phyloP scores from a whole-genome alignment of 2,113 vertebrate species.

The Rhea pennata region DNA sequence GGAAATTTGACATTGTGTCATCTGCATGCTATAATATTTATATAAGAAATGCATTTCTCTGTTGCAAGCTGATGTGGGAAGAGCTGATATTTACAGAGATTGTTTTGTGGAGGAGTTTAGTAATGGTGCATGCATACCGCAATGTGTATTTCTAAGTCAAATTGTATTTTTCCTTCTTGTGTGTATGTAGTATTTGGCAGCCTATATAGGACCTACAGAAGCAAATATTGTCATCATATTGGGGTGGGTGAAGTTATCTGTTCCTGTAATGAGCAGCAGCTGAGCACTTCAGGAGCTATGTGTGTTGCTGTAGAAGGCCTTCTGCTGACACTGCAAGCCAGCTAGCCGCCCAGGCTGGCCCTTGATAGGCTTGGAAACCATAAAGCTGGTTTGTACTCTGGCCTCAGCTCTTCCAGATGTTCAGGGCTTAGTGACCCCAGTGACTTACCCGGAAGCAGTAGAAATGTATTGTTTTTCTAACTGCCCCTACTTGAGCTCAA shows the following conservation, averaged over 20 bases:
- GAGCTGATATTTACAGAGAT: not conserved
- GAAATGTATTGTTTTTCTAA: not conserved
- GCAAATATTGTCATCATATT: not conserved
- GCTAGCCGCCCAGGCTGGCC: not conserved
- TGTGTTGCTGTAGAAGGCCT: not conserved
- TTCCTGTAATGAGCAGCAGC: not conserved
- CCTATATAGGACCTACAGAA: not conserved
- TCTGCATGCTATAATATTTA: not conserved
- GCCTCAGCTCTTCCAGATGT: not conserved
- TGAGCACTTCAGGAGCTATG: not conserved
- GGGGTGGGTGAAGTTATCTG: not conserved
- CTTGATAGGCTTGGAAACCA: not conserved
- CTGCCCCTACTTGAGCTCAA: not conserved
- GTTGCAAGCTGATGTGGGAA: not conserved
- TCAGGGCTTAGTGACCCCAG: not conserved
- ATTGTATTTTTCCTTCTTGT: not conserved
- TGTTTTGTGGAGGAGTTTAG: not conserved
- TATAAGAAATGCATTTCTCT: not conserved
- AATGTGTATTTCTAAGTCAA: not conserved
- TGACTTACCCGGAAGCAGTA: not conserved
- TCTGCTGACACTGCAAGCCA: not conserved
- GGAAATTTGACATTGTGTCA: not conserved
- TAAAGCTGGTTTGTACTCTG: not conserved
- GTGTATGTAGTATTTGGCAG: not conserved
- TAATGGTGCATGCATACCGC: not conserved